phyloP scores from a whole-genome alignment of 2,797 vertebrate species.

The Staurois parvus region DNA sequence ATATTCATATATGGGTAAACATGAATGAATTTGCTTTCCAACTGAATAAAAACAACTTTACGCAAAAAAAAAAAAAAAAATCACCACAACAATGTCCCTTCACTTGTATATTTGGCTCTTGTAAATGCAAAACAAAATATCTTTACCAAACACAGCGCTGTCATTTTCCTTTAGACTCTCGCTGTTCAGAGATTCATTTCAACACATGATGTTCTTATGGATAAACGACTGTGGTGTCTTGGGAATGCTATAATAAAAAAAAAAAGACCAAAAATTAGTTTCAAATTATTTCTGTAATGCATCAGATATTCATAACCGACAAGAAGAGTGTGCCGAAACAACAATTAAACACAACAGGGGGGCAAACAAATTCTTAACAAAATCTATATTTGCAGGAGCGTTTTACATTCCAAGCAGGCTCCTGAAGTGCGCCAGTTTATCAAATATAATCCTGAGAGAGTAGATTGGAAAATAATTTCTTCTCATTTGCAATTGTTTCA shows the following conservation, averaged over 20 bases:
- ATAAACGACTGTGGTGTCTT: constrained; percentile 12
- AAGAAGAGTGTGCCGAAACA: constrained; percentile 31
- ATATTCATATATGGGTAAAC: too few species aligned
- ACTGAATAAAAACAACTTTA: background rate
- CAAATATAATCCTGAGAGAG: constrained; percentile 70
- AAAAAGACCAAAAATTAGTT: background rate
- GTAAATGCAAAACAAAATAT: background rate
- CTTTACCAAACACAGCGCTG: background rate
- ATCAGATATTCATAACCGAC: constrained; percentile 47
- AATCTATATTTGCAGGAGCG: constrained; percentile 63
- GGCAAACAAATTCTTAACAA: constrained; percentile 39
- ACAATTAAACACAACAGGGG: constrained; percentile 57
- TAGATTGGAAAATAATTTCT: constrained; percentile 76
- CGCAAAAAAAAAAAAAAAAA: background rate
- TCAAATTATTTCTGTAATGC: constrained; percentile 52
- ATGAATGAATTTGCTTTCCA: too few species aligned
- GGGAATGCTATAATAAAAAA: constrained; percentile 31
- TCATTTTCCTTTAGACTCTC: constrained; percentile 33
- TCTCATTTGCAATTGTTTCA: constrained; percentile 82
- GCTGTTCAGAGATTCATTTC: constrained; percentile 27
- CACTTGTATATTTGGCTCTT: background rate
- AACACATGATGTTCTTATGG: constrained; percentile 37
- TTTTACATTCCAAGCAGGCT: constrained; percentile 64
- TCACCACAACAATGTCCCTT: background rate
- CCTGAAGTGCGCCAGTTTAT: constrained; percentile 68